phyloP scores from a whole-genome alignment of 2,797 vertebrate genomes.

The Serranus cabrilla region DNA sequence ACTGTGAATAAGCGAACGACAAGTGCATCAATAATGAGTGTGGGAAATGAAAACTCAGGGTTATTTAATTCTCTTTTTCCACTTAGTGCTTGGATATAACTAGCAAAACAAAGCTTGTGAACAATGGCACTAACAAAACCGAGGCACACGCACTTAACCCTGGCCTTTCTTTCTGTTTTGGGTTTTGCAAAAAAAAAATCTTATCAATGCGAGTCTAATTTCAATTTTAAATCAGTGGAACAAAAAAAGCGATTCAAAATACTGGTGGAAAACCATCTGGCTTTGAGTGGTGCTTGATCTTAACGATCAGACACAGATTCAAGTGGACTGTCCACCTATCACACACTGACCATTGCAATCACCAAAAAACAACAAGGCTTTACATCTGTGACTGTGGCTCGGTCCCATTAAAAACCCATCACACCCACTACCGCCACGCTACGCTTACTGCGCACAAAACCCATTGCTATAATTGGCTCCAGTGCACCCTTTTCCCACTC shows the following conservation, averaged over 20 bases:
- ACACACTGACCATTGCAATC: slow-evolving; percentile 62
- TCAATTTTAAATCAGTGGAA: slow-evolving; percentile 55
- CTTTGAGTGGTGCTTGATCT: slow-evolving; percentile 57
- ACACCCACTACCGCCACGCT: slow-evolving; percentile 65
- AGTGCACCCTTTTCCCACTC: slow-evolving; percentile 70
- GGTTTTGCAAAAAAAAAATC: slow-evolving; percentile 9
- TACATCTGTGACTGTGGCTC: slow-evolving; percentile 74
- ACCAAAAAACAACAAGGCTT: slow-evolving; percentile 72
- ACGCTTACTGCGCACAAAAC: slow-evolving; percentile 72
- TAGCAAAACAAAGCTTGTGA: slow-evolving; percentile 40
- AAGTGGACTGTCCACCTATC: slow-evolving; percentile 50
- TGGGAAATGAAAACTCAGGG: slow-evolving; percentile 48
- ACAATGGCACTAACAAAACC: slow-evolving; percentile 46
- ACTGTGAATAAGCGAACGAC: slow-evolving; percentile 53
- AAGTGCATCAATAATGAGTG: slow-evolving; percentile 54
- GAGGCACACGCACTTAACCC: slow-evolving; percentile 42
- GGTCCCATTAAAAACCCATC: slow-evolving; percentile 80
- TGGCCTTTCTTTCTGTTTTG: slow-evolving; percentile 32
- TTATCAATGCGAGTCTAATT: slow-evolving; percentile 40
- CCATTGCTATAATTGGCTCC: slow-evolving; percentile 81
- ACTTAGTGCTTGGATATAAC: slow-evolving; percentile 40
- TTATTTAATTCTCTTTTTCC: slow-evolving; percentile 58
- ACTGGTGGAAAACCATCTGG: slow-evolving; percentile 54
- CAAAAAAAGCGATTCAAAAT: slow-evolving; percentile 60
- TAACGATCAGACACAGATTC: slow-evolving; percentile 57